A percentile compares a stretch with the other conserved stretches of the same genome.
phyloP scores from a whole-genome alignment of 1,140 invertebrate species.

The Diploscapter pachys region DNA sequence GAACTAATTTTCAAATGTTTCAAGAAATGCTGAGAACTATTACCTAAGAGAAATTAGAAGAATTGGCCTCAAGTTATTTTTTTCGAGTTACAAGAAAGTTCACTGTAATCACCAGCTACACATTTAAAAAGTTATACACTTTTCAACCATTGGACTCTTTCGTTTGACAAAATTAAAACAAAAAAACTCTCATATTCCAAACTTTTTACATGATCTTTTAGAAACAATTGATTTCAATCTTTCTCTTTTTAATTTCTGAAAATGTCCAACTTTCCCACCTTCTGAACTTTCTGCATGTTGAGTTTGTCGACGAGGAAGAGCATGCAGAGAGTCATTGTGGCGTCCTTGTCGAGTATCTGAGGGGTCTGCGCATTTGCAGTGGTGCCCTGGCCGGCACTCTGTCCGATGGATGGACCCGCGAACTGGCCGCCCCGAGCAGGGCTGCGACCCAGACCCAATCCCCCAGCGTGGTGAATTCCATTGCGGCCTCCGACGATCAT shows the following conservation, averaged over 20 bases:
- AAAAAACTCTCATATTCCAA: neutral
- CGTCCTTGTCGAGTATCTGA: conserved; percentile 45
- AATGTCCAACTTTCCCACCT: conserved; percentile 25
- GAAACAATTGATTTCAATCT: conserved; percentile 13
- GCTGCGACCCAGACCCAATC: neutral
- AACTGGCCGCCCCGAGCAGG: neutral
- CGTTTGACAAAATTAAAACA: conserved; percentile 13
- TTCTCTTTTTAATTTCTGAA: neutral
- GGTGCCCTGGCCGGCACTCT: conserved; percentile 19
- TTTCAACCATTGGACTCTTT: neutral
- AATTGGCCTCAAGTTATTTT: too few relatives aligned
- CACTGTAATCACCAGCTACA: too few relatives aligned
- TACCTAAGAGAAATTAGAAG: too few relatives aligned
- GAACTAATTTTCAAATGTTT: too few relatives aligned
- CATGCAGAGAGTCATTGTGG: conserved; percentile 43
- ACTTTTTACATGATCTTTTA: too few relatives aligned
- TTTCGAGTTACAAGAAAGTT: too few relatives aligned
- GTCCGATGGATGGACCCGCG: conserved; percentile 3
- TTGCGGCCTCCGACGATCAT: neutral
- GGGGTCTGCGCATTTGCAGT: conserved; percentile 21
- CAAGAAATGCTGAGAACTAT: too few relatives aligned
- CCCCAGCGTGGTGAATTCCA: neutral
- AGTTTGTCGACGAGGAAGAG: conserved; percentile 50
- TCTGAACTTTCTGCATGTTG: conserved; percentile 41
- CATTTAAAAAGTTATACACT: too few relatives aligned